Conservation (phyloP, 2,797 vertebrate genomes). For the Oreortyx pictus region DNA sequence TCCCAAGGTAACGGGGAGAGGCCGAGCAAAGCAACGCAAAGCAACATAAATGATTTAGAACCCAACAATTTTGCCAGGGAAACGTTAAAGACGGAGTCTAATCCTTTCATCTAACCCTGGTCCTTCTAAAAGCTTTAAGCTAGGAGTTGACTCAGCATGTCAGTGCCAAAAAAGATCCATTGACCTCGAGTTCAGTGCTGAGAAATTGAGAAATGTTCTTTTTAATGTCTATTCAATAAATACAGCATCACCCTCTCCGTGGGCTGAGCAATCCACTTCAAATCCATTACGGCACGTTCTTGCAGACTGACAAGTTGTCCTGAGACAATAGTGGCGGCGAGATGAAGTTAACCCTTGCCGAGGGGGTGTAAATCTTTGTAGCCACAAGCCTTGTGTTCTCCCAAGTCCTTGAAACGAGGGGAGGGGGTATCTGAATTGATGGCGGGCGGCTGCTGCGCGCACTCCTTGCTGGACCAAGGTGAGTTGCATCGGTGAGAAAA, state of each 20-base stretch:
- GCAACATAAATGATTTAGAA: slow-evolving; percentile 82
- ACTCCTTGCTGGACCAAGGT: slow-evolving; percentile 26
- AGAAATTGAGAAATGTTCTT: slow-evolving; percentile 94
- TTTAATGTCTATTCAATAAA: slow-evolving; percentile 98
- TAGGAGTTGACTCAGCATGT: slow-evolving; percentile 90
- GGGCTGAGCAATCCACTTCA: slow-evolving; percentile 89
- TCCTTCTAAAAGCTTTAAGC: slow-evolving; percentile 82
- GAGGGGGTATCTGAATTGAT: slow-evolving; percentile 62
- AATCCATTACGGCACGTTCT: slow-evolving; percentile 94
- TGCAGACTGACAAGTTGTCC: slow-evolving; percentile 89
- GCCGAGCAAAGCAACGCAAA: slow-evolving; percentile 62
- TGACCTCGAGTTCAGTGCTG: slow-evolving; percentile 90
- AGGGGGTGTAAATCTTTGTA: slow-evolving; percentile 73
- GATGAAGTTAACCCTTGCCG: slow-evolving; percentile 91
- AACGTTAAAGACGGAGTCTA: slow-evolving; percentile 76
- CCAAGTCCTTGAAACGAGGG: slow-evolving; percentile 70
- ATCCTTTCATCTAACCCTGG: slow-evolving; percentile 81
- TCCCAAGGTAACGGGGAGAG: slow-evolving; percentile 64
- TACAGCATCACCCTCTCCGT: slow-evolving; percentile 89
- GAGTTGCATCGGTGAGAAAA: not conserved
- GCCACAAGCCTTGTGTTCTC: slow-evolving; percentile 58
- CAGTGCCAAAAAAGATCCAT: slow-evolving; percentile 88
- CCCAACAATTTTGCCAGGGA: slow-evolving; percentile 77
- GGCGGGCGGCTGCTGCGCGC: not conserved
- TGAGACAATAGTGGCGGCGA: slow-evolving; percentile 86